Evolutionary conservation across 2,113 vertebrate species (phyloP), one percentile per base, ranked within the genome.

Genomic region (Malurus alboscapulatus): DNA sequence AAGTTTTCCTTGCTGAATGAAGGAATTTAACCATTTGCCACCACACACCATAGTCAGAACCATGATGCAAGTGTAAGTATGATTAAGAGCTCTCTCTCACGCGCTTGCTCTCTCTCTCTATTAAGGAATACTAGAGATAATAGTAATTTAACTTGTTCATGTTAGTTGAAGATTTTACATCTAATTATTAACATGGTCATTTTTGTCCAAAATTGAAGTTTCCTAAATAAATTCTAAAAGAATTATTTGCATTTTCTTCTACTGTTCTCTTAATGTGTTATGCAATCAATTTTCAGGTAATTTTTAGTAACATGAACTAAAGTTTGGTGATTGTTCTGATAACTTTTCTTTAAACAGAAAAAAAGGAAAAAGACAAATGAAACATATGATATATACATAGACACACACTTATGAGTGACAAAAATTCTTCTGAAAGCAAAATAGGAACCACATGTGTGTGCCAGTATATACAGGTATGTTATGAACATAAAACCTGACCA

Each of bases 241-340:
- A 95, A 97, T 93, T 73, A 72, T 88, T 94, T 92, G 78, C 88
- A 62, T 96, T 95, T 85, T 95, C 77, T 95, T 94, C 59, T 95
- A 85, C 94, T 54, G 65, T 79, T 95, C 97, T 97, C 77, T 92
- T 90, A 92, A 92, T 80, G 86, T 62, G 94, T 74, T 96, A 96
- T 65, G 68, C 92, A 90, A 92, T 95, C 92, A 97, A 81, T 95
- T 97, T 96, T 87, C 93, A 97, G 80, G 97, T 97, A 96, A 97
- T 95, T 98, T 97, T 98, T 98, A 97, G 97, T 96, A 98, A 98
- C 97, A 98, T 97, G 97, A 98, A 98, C 97, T 98, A 97, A 98
- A 98, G 98, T 98, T 98, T 98, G 98, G 98, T 98, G 98, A 98
- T 98, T 98, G 98, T 98, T 98, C 98, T 98, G 98, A 98, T 98